Evolutionary conservation across 1,140 invertebrate genomes (phyloP).

Genomic region (Drosophila repleta): DNA sequence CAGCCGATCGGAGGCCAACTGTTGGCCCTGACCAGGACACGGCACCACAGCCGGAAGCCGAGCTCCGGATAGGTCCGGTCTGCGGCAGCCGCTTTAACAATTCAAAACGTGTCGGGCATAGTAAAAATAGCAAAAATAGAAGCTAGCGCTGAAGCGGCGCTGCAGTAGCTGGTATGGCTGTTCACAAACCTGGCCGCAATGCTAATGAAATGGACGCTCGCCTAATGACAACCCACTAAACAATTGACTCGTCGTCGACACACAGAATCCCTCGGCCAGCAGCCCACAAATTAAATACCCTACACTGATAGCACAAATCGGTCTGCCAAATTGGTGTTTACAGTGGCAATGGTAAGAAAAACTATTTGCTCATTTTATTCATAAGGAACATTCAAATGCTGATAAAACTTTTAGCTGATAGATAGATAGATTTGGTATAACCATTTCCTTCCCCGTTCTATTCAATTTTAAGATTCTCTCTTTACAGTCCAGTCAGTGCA

Average conservation of each 20-base stretch:
- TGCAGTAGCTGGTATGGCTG: not conserved
- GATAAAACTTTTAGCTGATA: no score
- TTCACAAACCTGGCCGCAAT: slow-evolving; percentile 42
- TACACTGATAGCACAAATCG: not conserved
- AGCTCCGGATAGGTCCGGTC: slow-evolving; percentile 22
- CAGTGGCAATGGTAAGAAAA: no score
- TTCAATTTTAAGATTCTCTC: no score
- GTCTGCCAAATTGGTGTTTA: not conserved
- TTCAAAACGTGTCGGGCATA: slow-evolving; percentile 70
- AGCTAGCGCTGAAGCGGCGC: not conserved
- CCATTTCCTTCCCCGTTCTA: no score
- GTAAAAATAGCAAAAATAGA: slow-evolving; percentile 41
- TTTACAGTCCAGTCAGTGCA: no score
- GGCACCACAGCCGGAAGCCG: slow-evolving; percentile 39
- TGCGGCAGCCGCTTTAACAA: slow-evolving; percentile 52
- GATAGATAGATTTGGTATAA: no score
- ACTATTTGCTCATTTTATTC: no score
- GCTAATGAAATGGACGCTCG: slow-evolving; percentile 74
- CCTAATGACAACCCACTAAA: slow-evolving; percentile 62
- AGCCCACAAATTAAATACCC: not conserved
- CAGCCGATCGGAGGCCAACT: slow-evolving; percentile 16
- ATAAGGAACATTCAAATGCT: no score
- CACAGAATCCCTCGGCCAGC: slow-evolving; percentile 15
- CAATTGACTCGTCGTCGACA: slow-evolving; percentile 47
- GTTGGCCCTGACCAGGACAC: slow-evolving; percentile 26